Evolutionary conservation across 2,888 invertebrate species (phyloP), one percentile per base, ranked within the genome.

Genomic region (Colletes collaris): DNA sequence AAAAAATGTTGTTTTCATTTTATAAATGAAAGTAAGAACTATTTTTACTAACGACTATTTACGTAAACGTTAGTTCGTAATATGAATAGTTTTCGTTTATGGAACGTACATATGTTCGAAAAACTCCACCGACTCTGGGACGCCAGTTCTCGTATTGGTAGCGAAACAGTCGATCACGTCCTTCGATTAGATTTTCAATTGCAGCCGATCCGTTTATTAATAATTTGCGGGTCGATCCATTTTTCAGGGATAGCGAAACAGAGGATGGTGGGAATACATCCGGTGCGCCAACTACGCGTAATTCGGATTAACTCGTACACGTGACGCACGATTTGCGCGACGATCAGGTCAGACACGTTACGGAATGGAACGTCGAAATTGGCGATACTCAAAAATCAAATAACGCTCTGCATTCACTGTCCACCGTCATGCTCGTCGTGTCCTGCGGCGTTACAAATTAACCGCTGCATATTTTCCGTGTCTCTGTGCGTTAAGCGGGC

Each of bases 381-480:
- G 63, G 49, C 64, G 73, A 70, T 81, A 76, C 60, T n/a, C 58
- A 82, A 82, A 82, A 82, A 82, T 81, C 73, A 56, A 82, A 76
- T 81, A 77, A 74, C 64, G n/a, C 55, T 44, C 10, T n/a, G 40
- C 40, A 6, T 40, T 40, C 40, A 40, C 35, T 49, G 55, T 44
- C 35, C 49, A 11, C 40, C 58, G 53, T 40, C 44, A 49, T 52
- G 27, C 62, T 49, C 66, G 27, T 4, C 40, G 53, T 52, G 50
- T 27, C 49, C 79, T 16, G 75, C 40, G 74, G 73, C 56, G 81
- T 84, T 82, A 79, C 84, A 81, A 88, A 88, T 88, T 84, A 87
- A 85, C 84, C 81, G 70, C 74, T 76, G 79, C 79, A 79, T 82
- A 87, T 88, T 88, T 86, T 80, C 63, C 66, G 62, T 65, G 73